Evolutionary conservation across 2,113 vertebrate species (phyloP).

Genomic region (Mormoops blainvillei): DNA sequence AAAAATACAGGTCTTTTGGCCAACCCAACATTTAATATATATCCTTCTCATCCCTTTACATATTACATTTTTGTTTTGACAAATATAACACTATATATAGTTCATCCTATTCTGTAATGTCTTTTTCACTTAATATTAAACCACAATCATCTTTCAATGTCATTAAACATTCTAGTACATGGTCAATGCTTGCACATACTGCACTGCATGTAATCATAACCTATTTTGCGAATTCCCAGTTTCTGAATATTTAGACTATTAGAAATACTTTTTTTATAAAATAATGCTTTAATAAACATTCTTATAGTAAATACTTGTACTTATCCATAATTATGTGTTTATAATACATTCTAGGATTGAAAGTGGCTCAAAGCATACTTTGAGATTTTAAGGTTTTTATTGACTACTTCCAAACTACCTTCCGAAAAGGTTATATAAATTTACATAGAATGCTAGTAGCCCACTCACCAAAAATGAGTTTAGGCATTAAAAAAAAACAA

Average conservation of each 20-base stretch:
- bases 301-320: not conserved
- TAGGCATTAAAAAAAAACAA: not conserved
- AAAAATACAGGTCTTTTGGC: too few species aligned
- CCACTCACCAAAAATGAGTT: not conserved
- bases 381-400: not conserved
- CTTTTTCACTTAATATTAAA: not conserved
- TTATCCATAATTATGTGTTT: not conserved
- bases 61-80: not conserved
- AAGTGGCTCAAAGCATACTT: not conserved
- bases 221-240: not conserved
- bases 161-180: not conserved
- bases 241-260: not conserved
- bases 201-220: not conserved
- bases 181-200: not conserved
- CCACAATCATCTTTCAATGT: not conserved
- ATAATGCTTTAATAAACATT: not conserved
- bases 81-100: not conserved
- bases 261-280: conserved; percentile 10
- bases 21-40: not conserved
- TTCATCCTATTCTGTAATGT: not conserved
- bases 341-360: not conserved
- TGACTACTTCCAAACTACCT: not conserved
- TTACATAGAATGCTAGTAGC: not conserved
- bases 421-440: not conserved
- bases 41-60: not conserved